Evolutionary conservation across 2,113 vertebrate genomes (phyloP), one percentile per base, ranked within the genome.

Genomic region (Phrynosoma blainvillii): DNA sequence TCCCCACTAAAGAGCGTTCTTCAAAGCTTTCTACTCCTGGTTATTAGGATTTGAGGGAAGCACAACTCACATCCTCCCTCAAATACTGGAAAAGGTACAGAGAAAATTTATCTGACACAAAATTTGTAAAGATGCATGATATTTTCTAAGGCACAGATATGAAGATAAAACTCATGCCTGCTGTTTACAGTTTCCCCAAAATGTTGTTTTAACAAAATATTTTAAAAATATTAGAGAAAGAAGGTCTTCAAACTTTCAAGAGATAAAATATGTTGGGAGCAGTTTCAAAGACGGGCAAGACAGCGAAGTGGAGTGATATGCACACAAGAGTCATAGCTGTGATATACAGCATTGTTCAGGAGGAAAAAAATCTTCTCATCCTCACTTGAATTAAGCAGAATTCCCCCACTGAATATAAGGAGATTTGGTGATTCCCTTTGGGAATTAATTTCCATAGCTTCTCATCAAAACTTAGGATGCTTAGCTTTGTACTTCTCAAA

Each of bases 401-500:
- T 23, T 59, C 21, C 59, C 25, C 0, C 82, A 78, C 75, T 54
- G 74, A 40, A 27, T 68, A 11, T 30, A 18, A 32, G 87, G 87
- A 56, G 83, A 75, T 32, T 82, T 73, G 27, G 47, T n/a, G 11
- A 25, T 82, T 74, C 59, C 88, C 74, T 77, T 36, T 88, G 2
- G 14, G 8, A 80, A 84, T 47, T 14, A 78, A 32, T 84, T 77
- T 87, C 68, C 40, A 82, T 78, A 82, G 68, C n/a, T 0, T 6
- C 36, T 86, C 68, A 66, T 85, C 96, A 95, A 0, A 86, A 86
- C 0, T 85, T 84, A 47, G 65, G 82, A 59, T 87, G 79, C 84
- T 95, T 92, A 76, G 95, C 93, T 93, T 90, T 97, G 93, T 98
- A 95, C 70, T 90, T 95, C 65, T 96, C 78, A 75, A 97, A 96